Percentiles rank a stretch among this genome's conserved stretches.
Evolutionary conservation across 2,113 vertebrate genomes (phyloP).

Genomic region (Scatophagus argus): DNA sequence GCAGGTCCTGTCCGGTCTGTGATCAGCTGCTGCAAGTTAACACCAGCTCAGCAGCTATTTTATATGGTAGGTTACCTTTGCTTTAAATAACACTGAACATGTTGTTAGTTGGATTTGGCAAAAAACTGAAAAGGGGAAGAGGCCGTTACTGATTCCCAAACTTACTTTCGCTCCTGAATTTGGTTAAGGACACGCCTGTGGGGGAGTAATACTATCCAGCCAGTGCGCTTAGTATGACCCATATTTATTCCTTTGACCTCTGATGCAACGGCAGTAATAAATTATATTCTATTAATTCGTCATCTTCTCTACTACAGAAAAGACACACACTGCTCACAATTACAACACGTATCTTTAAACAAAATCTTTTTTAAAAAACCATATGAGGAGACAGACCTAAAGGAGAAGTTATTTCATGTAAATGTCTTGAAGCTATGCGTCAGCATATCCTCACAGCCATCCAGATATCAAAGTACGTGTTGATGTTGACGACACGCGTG

Average conservation of each 20-base stretch:
- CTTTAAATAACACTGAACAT: background rate
- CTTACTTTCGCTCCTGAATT: background rate
- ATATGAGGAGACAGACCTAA: too few relatives aligned
- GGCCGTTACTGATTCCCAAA: background rate
- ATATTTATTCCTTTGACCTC: background rate
- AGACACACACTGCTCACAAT: background rate
- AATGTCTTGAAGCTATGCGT: background rate
- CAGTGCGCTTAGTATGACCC: background rate
- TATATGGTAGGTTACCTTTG: background rate
- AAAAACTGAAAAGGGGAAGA: background rate
- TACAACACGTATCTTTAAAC: too few relatives aligned
- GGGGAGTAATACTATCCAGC: background rate
- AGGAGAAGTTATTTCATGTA: background rate
- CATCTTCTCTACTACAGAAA: background rate
- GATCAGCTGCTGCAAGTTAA: conserved; percentile 20
- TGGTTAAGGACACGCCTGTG: background rate
- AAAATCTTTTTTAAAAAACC: too few relatives aligned
- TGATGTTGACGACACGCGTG: background rate
- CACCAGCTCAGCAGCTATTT: conserved; percentile 26
- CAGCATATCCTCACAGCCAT: background rate
- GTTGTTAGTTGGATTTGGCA: background rate
- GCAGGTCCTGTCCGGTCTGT: conserved; percentile 21
- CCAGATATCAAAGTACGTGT: background rate
- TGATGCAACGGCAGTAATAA: background rate
- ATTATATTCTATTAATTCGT: background rate